A percentile compares a stretch with the other conserved stretches of the same genome.
Evolutionary conservation across 1,140 invertebrate species (phyloP).

Genomic region (Chymomyza costata): DNA sequence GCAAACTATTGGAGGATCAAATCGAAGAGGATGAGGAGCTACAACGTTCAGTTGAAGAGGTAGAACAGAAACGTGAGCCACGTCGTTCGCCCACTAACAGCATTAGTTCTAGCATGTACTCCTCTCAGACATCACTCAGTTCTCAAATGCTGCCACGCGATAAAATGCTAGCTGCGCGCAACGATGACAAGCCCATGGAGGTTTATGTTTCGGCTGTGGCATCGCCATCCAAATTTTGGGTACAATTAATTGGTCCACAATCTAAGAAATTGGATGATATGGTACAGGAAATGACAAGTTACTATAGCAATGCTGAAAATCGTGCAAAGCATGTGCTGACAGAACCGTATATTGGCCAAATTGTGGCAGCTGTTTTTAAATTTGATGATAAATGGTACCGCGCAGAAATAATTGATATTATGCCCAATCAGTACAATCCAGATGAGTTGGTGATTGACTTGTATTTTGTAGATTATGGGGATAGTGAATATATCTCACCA

Average conservation of each 20-base stretch:
- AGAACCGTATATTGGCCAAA: slow-evolving; percentile 81
- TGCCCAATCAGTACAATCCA: slow-evolving; percentile 78
- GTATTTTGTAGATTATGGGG: slow-evolving; percentile 89
- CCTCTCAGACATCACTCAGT: slow-evolving; percentile 65
- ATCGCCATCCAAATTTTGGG: slow-evolving; percentile 88
- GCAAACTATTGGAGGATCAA: slow-evolving; percentile 79
- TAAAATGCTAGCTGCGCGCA: slow-evolving; percentile 63
- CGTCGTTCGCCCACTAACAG: slow-evolving; percentile 73
- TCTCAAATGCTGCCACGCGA: slow-evolving; percentile 60
- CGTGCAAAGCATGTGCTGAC: slow-evolving; percentile 78
- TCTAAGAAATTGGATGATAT: slow-evolving; percentile 84
- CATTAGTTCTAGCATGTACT: slow-evolving; percentile 60
- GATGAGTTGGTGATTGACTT: slow-evolving; percentile 79
- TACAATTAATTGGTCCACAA: slow-evolving; percentile 85
- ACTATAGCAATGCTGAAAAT: slow-evolving; percentile 82
- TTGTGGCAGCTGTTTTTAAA: slow-evolving; percentile 86
- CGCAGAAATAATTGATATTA: slow-evolving; percentile 78
- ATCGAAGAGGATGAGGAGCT: slow-evolving; percentile 77
- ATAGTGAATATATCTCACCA: slow-evolving; percentile 80
- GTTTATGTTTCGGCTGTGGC: slow-evolving; percentile 89
- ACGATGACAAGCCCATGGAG: slow-evolving; percentile 80
- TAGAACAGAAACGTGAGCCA: slow-evolving; percentile 76
- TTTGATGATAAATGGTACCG: slow-evolving; percentile 85
- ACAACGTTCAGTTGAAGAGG: slow-evolving; percentile 75
- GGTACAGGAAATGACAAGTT: slow-evolving; percentile 86